Evolutionary conservation across 2,113 vertebrate species (phyloP), one percentile per base, ranked within the genome.

Genomic region (Odocoileus virginianus): DNA sequence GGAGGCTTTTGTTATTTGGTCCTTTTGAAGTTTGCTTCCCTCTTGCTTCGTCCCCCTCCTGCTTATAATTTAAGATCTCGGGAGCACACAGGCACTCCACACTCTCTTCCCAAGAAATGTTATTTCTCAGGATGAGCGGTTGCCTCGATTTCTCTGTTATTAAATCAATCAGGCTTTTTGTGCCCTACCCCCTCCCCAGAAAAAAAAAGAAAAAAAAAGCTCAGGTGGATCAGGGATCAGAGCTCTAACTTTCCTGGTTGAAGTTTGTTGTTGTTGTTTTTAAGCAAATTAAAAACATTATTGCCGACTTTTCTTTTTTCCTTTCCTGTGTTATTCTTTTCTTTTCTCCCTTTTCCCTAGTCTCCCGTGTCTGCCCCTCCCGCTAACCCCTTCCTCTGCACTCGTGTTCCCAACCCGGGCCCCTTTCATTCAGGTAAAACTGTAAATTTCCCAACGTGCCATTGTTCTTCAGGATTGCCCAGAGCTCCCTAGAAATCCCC

Each of bases 371-470:
- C 83, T 83, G 79, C 61, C 60, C 71, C 71, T 43, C 61, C 88
- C 52, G 2, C 54, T 55, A 87, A 28, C 54, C 60, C 74, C 52
- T 96, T n/a, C 2, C 58, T 89, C 89, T 84, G 93, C 57, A 88
- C 85, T 91, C 97, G 78, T 93, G 74, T 94, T 98, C 89, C 94
- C 93, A 95, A 47, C 93, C 11, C 3, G 25, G 76, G 81, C 86
- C 95, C 97, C 97, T 98, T 98, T 99, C 98, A 99, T 99, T 98
- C 98, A 99, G 98, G 98, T 99, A 98, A 98, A 98, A 98, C 98
- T 98, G 98, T 99, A 98, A 98, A 98, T 98, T 99, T 98, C 98
- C 97, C 94, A 98, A 98, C 57, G 91, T 74, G 86, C 96, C 96
- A 98, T 99, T 99, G 98, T 99, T 98, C 94, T 96, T 91, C 61